Evolutionary conservation across 2,888 invertebrate species (phyloP), one percentile per base, ranked within the genome.

Genomic region (Sisyra nigra): DNA sequence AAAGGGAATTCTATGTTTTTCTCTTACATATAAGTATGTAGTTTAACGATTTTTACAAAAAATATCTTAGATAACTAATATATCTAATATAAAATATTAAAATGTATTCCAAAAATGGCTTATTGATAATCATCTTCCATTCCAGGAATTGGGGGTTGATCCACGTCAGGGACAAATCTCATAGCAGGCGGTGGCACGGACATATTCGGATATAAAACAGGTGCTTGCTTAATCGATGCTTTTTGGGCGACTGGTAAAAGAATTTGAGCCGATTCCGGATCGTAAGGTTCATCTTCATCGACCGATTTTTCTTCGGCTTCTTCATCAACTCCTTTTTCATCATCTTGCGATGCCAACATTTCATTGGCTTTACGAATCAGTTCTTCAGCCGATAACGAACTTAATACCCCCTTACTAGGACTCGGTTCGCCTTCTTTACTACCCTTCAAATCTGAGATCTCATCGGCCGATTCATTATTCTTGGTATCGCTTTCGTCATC

Each of bases 281-380:
- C 66, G 67, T 3, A 66, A 66, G 42, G 41, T 40, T 41, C 33
- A 31, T 29, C 35, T 14, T 36, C 30, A 13, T 30, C 33, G 13
- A 40, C 44, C 11, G 30, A 14, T 42, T 45, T 42, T 45, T 48
- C 40, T 38, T 46, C 32, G 38, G 35, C 15, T 48, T 10, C 46
- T 47, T 11, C 18, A 29, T 35, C 41, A 40, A 15, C 45, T 40
- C 45, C 41, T 17, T 40, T 41, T 9, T 46, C 48, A 9, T 45
- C 48, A 8, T 54, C 58, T n/a, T 58, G 56, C 31, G 67, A 66
- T 0, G 66, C 67, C 41, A 71, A 54, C 63, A 72, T 70, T 54
- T 72, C 72, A 18, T 67, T 68, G 1, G 72, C 72, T 55, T 71
- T 72, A 46, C 66, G 65, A 18, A 72, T 69, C 29, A 73, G 52